phyloP scores from a whole-genome alignment of 2,113 vertebrate species.

The Elanoides forficatus region DNA sequence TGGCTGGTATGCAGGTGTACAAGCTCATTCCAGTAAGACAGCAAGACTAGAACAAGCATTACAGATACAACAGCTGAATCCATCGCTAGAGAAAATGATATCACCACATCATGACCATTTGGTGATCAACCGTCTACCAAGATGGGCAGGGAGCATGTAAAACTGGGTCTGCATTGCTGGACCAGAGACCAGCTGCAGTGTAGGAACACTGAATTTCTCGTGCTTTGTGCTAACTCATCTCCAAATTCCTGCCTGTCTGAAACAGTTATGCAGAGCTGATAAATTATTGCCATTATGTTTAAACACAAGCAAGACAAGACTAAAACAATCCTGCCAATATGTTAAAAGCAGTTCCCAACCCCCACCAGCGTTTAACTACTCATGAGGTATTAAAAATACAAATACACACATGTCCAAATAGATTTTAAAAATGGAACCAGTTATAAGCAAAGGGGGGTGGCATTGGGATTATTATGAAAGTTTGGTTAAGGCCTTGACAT shows the following conservation, averaged over 20 bases:
- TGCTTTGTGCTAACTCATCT: slow-evolving; percentile 29
- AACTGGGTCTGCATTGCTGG: slow-evolving; percentile 4
- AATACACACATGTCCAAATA: slow-evolving; percentile 51
- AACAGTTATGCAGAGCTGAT: slow-evolving; percentile 61
- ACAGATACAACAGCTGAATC: slow-evolving; percentile 57
- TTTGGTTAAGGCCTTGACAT: slow-evolving; percentile 69
- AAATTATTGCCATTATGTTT: slow-evolving; percentile 81
- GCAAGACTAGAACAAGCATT: slow-evolving; percentile 69
- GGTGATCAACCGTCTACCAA: background rate
- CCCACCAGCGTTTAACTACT: slow-evolving; percentile 64
- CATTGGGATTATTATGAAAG: slow-evolving; percentile 57
- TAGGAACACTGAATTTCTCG: slow-evolving; percentile 8
- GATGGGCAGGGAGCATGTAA: background rate
- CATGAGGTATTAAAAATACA: slow-evolving; percentile 78
- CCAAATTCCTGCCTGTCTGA: slow-evolving; percentile 34
- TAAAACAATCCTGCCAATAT: slow-evolving; percentile 49
- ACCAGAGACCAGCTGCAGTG: background rate
- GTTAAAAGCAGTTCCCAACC: slow-evolving; percentile 49
- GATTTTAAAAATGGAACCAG: slow-evolving; percentile 56
- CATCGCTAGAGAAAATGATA: slow-evolving; percentile 56
- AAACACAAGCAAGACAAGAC: slow-evolving; percentile 70
- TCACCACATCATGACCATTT: slow-evolving; percentile 21
- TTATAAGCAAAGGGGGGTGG: slow-evolving; percentile 44
- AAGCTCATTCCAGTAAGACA: slow-evolving; percentile 73
- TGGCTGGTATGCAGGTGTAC: slow-evolving; percentile 70